Evolutionary conservation across 2,797 vertebrate species (phyloP), one percentile per base, ranked within the genome.

Genomic region (Harpagifer antarcticus): DNA sequence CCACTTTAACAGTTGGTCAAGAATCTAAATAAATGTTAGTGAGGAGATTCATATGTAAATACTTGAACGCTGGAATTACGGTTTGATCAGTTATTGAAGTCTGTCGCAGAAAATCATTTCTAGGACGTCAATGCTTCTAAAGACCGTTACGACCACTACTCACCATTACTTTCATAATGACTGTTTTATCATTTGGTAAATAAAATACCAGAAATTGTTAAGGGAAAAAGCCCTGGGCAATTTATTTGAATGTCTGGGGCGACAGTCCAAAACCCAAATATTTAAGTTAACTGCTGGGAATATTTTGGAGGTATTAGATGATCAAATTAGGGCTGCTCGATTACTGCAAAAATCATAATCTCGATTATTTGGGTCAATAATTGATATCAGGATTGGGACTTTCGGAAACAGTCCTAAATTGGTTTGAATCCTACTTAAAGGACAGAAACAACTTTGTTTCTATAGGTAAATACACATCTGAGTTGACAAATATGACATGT

Each of bases 21-120:
- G 19, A 37, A 71, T 52, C 62, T 48, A 27, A 33, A 63, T 53
- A 27, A 67, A 45, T 77, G 1, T 60, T 57, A 71, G 81, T 33
- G 42, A 68, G 48, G 13, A 27, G 55, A 72, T 68, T 47, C 45
- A 70, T 3, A 27, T 33, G 59, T 33, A 68, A 73, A 80, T 79
- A 63, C 64, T n/a, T 47, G 1, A 50, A 53, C 23, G 49, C 19
- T 47, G 14, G 11, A 55, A 40, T 3, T 2, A 40, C 2, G 19
- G 45, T 17, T 58, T 75, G 31, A 48, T 52, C 40, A 17, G 17
- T 44, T 17, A 3, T 59, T 17, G 11, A 31, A 52, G 8, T 58
- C 11, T 40, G 31, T 50, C 63, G 64, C n/a, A 54, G 4, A 19
- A 37, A 3, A 43, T 19, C 20, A 15, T 19, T 59, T 64, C 10